Percentiles rank a stretch among this genome's conserved stretches.
These are phyloP conservation scores for Capromys pilorides DNA, from an alignment of 2,797 vertebrate genomes.

Conservation along the genomic window DNA sequence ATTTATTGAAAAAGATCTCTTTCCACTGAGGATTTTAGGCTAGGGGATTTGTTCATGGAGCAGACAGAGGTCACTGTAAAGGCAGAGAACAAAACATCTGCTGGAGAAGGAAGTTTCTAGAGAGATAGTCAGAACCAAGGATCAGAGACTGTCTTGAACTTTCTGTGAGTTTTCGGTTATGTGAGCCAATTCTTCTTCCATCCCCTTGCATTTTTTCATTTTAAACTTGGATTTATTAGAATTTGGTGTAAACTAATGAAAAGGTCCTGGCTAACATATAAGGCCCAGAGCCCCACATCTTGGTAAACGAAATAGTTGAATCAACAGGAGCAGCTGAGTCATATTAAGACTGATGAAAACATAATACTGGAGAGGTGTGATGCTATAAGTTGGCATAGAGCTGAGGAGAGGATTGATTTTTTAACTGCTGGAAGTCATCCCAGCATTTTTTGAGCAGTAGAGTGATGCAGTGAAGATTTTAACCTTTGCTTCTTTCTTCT, in stretches of 20 bases:
- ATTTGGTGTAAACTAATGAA: slow-evolving; percentile 9
- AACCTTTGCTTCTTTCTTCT: slow-evolving; percentile 3
- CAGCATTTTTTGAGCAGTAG: background rate
- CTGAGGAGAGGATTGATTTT: background rate
- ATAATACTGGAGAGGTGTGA: background rate
- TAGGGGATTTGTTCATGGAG: background rate
- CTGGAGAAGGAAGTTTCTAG: background rate
- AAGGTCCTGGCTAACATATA: background rate
- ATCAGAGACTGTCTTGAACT: background rate
- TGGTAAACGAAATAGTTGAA: slow-evolving; percentile 35
- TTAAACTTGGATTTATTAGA: background rate
- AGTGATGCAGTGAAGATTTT: slow-evolving; percentile 26
- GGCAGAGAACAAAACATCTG: background rate
- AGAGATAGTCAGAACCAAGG: background rate
- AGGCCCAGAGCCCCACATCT: background rate
- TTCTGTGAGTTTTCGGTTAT: background rate
- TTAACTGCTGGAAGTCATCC: slow-evolving; percentile 7
- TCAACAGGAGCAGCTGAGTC: background rate
- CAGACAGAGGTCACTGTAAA: background rate
- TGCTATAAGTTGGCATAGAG: slow-evolving; percentile 7
- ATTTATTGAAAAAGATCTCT: background rate
- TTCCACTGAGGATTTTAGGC: background rate
- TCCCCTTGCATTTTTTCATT: background rate
- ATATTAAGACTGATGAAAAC: slow-evolving; percentile 43
- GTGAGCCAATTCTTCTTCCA: background rate